Conservation (phyloP, 37 sponge, comb jelly and placozoan genomes). For the Theonella swinhoei region DNA sequence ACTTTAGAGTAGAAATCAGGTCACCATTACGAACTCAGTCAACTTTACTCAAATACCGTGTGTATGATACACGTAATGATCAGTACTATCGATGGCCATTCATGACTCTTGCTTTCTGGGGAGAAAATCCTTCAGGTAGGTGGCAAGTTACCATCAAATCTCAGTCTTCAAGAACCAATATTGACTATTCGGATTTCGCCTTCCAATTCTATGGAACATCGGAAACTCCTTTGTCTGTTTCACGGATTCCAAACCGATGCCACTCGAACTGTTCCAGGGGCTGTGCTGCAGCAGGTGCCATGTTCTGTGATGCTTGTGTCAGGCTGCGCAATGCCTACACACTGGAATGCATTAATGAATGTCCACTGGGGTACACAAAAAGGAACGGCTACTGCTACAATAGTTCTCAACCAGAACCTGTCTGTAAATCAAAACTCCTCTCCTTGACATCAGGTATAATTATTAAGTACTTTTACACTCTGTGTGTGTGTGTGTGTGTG, state of each 20-base stretch:
- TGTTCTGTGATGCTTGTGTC: slow-evolving; percentile 51
- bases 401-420: background rate
- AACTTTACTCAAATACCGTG: slow-evolving; percentile 44
- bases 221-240: slow-evolving; percentile 1
- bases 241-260: slow-evolving; percentile 15
- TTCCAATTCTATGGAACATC: slow-evolving; percentile 37
- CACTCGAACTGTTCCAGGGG: slow-evolving; percentile 41
- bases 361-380: slow-evolving; percentile 25
- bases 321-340: slow-evolving; percentile 9
- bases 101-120: slow-evolving; percentile 76
- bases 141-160: slow-evolving; percentile 48
- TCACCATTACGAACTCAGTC: slow-evolving; percentile 79
- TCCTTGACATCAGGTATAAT: background rate
- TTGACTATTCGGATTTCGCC: slow-evolving; percentile 8
- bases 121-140: slow-evolving; percentile 62
- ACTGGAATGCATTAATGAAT: slow-evolving; percentile 50
- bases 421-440: background rate
- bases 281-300: slow-evolving; percentile 20
- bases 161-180: background rate
- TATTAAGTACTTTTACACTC: background rate
- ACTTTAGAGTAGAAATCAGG: slow-evolving; percentile 47
- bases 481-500: too few relatives aligned
- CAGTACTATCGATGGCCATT: slow-evolving; percentile 69
- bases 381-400: slow-evolving; percentile 6
- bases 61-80: slow-evolving; percentile 26